Base-by-base conservation (phyloP, 2,888 invertebrate genomes). In the Temnothorax unifasciatus region DNA sequence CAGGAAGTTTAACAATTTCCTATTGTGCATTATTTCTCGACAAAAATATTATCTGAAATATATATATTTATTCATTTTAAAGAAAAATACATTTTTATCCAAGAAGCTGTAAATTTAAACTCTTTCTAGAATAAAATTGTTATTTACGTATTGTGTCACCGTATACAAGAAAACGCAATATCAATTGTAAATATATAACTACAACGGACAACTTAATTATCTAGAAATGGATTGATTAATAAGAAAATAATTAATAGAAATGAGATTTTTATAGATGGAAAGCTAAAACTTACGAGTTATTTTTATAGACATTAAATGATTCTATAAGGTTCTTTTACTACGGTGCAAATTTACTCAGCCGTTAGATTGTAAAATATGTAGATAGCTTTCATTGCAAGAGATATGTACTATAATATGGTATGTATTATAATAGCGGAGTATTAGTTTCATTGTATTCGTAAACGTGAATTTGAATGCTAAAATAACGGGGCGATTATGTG, bases 381-480 rank as follows among this genome's bases (percentile, higher is more conserved):
- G 63, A 13, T 66, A 61, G 47, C n/a, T 76, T 50, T 4, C 1
- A 66, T 52, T 6, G 25, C 15, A 63, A 2, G 29, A 63, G 15
- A 47, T 21, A 74, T n/a, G n/a, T 47, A 63, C 29, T 38, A n/a
- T 38, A 9, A 66, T 21, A 52, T 38, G 9, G 68, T 21, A 52
- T 21, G 6, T 44, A 15, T 44, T 25, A 44, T 44, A 61, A n/a
- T 29, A 15, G 15, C 5, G 29, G 15, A 6, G 6, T n/a, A 63
- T 63, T 6, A 38, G 25, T 38, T 64, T 38, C 5, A 64, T 38
- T 64, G 6, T 76, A 64, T 38, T 52, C 9, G 3, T 59, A 34
- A 79, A 79, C 21, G 18, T 21, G 15, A 44, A 34, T 21, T 44
- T 54, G 11, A 59, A 47, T 47, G 21, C 69, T 59, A 66, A 59